These are phyloP conservation scores for Synanthedon tipuliformis DNA, from an alignment of 2,888 invertebrate genomes.

Conservation along the genomic window DNA sequence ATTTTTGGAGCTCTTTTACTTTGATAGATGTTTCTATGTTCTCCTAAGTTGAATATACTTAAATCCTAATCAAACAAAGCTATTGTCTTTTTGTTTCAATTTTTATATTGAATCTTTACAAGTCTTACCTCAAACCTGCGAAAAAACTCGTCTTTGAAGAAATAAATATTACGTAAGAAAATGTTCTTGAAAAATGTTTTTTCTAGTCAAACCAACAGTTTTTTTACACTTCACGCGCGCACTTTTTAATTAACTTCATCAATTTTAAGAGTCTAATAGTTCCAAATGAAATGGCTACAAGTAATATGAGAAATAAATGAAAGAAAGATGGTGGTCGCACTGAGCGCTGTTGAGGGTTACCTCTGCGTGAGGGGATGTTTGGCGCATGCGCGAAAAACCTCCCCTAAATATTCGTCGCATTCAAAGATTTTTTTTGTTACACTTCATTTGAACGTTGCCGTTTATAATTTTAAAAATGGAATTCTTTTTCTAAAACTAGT, in stretches of 20 bases:
- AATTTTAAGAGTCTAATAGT: conserved; percentile 8
- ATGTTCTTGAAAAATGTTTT: conserved; percentile 1
- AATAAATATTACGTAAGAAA: conserved; percentile 34
- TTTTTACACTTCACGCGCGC: conserved; percentile 12
- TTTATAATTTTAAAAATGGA: too few relatives aligned
- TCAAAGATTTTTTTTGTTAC: conserved; percentile 12
- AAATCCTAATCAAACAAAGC: too few relatives aligned
- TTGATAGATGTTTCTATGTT: too few relatives aligned
- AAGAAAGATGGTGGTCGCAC: conserved; percentile 55
- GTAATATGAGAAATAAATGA: conserved; percentile 34
- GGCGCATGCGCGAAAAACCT: conserved; percentile 40
- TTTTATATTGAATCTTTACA: not conserved
- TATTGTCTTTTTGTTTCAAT: too few relatives aligned
- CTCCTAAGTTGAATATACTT: too few relatives aligned
- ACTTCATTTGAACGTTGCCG: too few relatives aligned
- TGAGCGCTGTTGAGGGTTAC: conserved; percentile 40
- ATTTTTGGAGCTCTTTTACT: too few relatives aligned
- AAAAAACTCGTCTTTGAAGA: conserved; percentile 12
- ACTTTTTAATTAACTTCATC: not conserved
- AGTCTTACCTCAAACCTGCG: conserved; percentile 19
- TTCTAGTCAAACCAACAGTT: not conserved
- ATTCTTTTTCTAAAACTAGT: too few relatives aligned
- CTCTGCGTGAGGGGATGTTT: conserved; percentile 10
- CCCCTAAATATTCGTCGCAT: conserved; percentile 27
- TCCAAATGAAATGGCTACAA: conserved; percentile 14